phyloP scores from a whole-genome alignment of 1,140 invertebrate genomes.

The Dreissena polymorpha region DNA sequence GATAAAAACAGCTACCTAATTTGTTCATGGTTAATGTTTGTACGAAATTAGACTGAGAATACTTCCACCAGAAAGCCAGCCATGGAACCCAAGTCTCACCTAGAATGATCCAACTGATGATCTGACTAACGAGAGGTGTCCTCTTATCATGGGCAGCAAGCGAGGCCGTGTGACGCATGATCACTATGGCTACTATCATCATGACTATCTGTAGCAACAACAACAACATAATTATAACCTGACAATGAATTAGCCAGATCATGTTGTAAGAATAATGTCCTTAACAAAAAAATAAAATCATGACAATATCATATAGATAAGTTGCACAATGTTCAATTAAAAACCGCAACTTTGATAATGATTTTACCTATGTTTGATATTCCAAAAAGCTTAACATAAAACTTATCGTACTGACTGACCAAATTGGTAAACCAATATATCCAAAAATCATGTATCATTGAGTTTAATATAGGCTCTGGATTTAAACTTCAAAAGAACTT shows the following conservation, averaged over 20 bases:
- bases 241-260: not conserved
- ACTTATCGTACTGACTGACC: no score
- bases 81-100: conserved; percentile 51
- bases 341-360: no score
- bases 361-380: no score
- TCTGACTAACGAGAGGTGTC: conserved; percentile 68
- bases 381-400: no score
- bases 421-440: no score
- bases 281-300: no score
- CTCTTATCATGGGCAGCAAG: conserved; percentile 64
- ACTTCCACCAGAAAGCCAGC: not conserved
- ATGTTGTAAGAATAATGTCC: no score
- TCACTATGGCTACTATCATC: conserved; percentile 60
- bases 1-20: not conserved
- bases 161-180: conserved; percentile 67
- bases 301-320: no score
- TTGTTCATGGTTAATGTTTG: not conserved
- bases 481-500: no score
- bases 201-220: conserved; percentile 65
- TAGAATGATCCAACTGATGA: conserved; percentile 71
- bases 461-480: no score
- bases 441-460: no score
- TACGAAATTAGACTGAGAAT: not conserved
- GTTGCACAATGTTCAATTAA: no score
- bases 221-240: not conserved